These are phyloP conservation scores for Lasius fuliginosus DNA, from an alignment of 2,888 invertebrate species.

Conservation along the genomic window DNA sequence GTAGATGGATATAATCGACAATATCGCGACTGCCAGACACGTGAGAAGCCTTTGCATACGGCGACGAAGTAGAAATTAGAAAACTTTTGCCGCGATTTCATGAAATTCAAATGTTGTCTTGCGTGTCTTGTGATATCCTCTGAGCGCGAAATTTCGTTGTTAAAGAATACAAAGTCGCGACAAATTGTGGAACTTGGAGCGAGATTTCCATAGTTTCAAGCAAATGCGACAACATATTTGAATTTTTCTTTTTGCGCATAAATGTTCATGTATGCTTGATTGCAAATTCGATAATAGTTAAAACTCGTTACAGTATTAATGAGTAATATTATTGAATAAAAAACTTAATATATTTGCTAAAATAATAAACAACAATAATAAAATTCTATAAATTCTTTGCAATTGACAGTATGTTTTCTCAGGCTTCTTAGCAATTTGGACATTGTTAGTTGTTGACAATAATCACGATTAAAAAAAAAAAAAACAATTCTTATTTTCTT, in stretches of 20 bases:
- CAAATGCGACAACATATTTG: slow-evolving; percentile 17
- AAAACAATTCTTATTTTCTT: not conserved
- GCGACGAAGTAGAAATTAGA: slow-evolving; percentile 13
- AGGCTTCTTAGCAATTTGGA: not conserved
- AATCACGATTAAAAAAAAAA: not conserved
- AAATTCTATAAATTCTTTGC: not conserved
- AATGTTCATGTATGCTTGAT: not conserved
- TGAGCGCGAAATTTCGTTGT: slow-evolving; percentile 2
- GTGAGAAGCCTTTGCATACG: not conserved
- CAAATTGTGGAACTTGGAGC: not conserved
- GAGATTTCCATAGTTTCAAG: slow-evolving; percentile 27
- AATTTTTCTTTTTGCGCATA: not conserved
- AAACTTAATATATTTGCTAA: not conserved
- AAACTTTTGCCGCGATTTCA: slow-evolving; percentile 39
- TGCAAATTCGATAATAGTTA: not conserved
- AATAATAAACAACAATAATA: not conserved
- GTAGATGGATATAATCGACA: not conserved
- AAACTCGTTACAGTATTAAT: not conserved
- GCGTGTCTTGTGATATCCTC: not conserved
- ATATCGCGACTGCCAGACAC: not conserved
- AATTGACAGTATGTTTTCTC: not conserved
- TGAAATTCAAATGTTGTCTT: slow-evolving; percentile 43
- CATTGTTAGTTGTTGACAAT: not conserved
- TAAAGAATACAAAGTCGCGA: slow-evolving; percentile 35
- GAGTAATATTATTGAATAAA: not conserved